Base-by-base conservation (phyloP, 1,140 invertebrate genomes). In the Drosophila equinoxialis region DNA sequence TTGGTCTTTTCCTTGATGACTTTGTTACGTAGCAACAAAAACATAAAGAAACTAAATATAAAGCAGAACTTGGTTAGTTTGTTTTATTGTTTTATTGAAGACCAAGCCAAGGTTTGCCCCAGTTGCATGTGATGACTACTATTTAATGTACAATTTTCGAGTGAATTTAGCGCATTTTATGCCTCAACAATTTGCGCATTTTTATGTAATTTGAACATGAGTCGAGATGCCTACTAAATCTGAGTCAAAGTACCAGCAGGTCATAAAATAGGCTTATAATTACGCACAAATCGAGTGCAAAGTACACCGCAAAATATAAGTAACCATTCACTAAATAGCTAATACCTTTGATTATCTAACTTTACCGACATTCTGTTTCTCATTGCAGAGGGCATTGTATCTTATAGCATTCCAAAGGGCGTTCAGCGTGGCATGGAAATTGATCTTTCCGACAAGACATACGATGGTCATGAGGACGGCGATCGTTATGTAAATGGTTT, bases 391-490 rank as follows among this genome's bases (percentile, higher is more conserved):
- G 96, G 96, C 54, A 94, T 98, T 11, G 92, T 97, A 0, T 95
- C 95, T 8, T 98, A 98, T 91, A 94, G 95, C 30, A 97, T 97
- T 93, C 96, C 96, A 1, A 95, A 97, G 82, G 97, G 97, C n/a
- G 93, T 94, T 74, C 93, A 93, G n/a, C 95, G 97, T 71, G 97
- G 97, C 74, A 95, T 94, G 59, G 95, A 96, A 77, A 95, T 97
- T 79, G 96, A 98, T 91, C 95, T 99, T 48, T 96, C 96, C 70
- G 98, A 99, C 92, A 95, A 96, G 76, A 97, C 96, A 41, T 99
- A 99, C 93, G 98, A 99, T 92, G 98, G 98, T 1, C 94, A 95
- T 65, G 96, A 96, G 93, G 94, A 96, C 71, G 94, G 94, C 2
- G 94, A 94, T 48, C 93, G 94, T 77, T 94, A 98, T 64, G 93